Base-by-base conservation (phyloP, 2,888 invertebrate genomes). In the Caradrina kadenii region DNA sequence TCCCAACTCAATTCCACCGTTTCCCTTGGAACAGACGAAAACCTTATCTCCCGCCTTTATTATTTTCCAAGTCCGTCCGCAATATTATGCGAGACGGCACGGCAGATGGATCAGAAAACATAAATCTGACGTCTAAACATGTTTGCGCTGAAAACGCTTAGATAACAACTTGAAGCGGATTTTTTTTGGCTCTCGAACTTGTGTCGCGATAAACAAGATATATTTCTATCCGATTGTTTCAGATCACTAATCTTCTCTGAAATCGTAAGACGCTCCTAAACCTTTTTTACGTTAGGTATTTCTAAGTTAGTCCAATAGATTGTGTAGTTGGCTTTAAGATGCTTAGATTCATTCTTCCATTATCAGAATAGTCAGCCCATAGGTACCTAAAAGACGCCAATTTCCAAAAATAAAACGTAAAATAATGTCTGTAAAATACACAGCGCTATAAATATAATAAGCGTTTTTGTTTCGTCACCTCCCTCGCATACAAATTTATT, bases 51-150 rank as follows among this genome's bases (percentile, higher is more conserved):
- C 84, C 79, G 89, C 88, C 90, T 93, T 93, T 94, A 94, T 94
- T 95, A 94, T 94, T 93, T 93, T 92, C 90, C 93, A 88, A 93
- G 93, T 92, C 91, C 89, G 91, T 90, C 92, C 91, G 90, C 93
- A 93, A 93, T 94, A 94, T 94, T 94, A 94, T 93, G 92, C 93
- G 91, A 93, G 90, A 90, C 90, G 89, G 89, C 87, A 90, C 88
- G 90, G 91, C 91, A 92, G 93, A 94, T 93, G 93, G 93, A 94
- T 94, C 93, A 93, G 92, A 92, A 93, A 91, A 93, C 93, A 93
- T 93, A 94, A 94, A 94, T 94, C 92, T 92, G 89, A 91, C 88
- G 90, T 92, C 92, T 93, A 91, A 94, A 93, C 92, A 93, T 93
- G 92, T 94, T 94, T 93, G 89, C 89, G 88, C 85, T 90, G 87